Conservation (phyloP, 2,113 vertebrate species). For the Corapipo altera region DNA sequence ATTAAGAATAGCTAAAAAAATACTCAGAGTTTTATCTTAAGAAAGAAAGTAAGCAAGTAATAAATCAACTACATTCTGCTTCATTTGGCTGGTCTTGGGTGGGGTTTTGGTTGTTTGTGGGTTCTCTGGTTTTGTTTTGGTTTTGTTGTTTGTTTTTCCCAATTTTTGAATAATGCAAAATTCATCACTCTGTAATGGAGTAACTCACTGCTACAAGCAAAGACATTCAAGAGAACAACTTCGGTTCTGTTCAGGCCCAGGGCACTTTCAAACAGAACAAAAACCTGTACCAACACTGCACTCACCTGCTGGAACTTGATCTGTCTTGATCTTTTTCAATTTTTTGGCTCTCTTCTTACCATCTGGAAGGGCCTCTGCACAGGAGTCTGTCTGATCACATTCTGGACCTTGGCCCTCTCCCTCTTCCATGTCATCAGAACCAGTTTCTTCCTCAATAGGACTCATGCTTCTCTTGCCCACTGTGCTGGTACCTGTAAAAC, state of each 20-base stretch:
- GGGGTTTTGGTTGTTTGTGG: background rate
- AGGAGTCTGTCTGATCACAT: slow-evolving; percentile 55
- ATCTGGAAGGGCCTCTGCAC: slow-evolving; percentile 67
- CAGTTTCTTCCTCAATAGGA: slow-evolving; percentile 74
- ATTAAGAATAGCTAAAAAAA: background rate
- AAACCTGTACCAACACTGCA: accelerated
- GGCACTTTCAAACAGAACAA: background rate
- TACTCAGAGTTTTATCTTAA: background rate
- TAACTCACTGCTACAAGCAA: background rate
- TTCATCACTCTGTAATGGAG: background rate
- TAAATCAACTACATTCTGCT: background rate
- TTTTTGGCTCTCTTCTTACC: slow-evolving; percentile 81
- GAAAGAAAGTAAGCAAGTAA: background rate
- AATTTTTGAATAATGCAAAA: background rate
- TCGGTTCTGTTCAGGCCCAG: background rate
- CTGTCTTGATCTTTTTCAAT: slow-evolving; percentile 82
- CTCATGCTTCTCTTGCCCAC: slow-evolving; percentile 87
- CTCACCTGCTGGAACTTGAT: slow-evolving; percentile 74
- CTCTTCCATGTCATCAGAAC: slow-evolving; percentile 62
- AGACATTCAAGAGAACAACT: background rate
- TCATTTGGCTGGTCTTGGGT: background rate
- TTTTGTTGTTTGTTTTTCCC: background rate
- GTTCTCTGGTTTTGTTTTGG: background rate
- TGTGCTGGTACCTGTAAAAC: slow-evolving; percentile 52
- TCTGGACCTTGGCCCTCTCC: slow-evolving; percentile 54